A percentile compares a stretch with the other conserved stretches of the same genome.
phyloP scores from a whole-genome alignment of 2,888 invertebrate species.

The Drosophila fungiperda region DNA sequence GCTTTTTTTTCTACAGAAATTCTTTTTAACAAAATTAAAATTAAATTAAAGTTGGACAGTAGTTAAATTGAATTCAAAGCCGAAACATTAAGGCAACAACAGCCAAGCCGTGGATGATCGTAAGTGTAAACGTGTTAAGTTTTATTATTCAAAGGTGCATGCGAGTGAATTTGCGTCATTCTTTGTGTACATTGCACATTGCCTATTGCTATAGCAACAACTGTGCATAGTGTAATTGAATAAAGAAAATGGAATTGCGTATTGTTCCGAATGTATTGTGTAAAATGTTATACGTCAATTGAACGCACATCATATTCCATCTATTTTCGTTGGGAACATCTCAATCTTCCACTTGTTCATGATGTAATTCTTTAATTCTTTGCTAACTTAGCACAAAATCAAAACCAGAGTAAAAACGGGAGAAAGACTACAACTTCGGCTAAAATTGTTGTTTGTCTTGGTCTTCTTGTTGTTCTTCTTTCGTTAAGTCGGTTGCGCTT shows the following conservation, averaged over 20 bases:
- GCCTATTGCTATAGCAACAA: slow-evolving; percentile 31
- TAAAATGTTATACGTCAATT: slow-evolving; percentile 22
- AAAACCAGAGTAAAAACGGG: neutral
- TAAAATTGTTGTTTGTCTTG: slow-evolving; percentile 7
- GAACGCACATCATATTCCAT: slow-evolving; percentile 13
- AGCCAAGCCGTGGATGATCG: slow-evolving; percentile 69
- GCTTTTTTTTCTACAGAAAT: slow-evolving; percentile 30
- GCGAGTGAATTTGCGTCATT: slow-evolving; percentile 24
- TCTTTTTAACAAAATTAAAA: slow-evolving; percentile 54
- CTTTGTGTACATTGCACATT: slow-evolving; percentile 17
- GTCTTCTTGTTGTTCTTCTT: slow-evolving; percentile 15
- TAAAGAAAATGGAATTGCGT: slow-evolving; percentile 32
- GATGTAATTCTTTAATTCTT: slow-evolving; percentile 24
- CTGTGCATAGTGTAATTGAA: slow-evolving; percentile 24
- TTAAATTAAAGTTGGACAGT: slow-evolving; percentile 40
- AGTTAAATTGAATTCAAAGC: slow-evolving; percentile 36
- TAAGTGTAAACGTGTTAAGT: slow-evolving; percentile 58
- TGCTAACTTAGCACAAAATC: slow-evolving; percentile 6
- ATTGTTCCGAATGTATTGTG: slow-evolving; percentile 12
- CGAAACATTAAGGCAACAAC: slow-evolving; percentile 30
- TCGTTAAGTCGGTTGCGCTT: slow-evolving; percentile 28
- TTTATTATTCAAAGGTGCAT: neutral
- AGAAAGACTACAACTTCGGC: neutral
- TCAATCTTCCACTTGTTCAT: slow-evolving; percentile 55
- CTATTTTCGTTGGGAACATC: neutral